Base-by-base conservation (phyloP, 2,888 invertebrate genomes). In the Drosophila helvetica region DNA sequence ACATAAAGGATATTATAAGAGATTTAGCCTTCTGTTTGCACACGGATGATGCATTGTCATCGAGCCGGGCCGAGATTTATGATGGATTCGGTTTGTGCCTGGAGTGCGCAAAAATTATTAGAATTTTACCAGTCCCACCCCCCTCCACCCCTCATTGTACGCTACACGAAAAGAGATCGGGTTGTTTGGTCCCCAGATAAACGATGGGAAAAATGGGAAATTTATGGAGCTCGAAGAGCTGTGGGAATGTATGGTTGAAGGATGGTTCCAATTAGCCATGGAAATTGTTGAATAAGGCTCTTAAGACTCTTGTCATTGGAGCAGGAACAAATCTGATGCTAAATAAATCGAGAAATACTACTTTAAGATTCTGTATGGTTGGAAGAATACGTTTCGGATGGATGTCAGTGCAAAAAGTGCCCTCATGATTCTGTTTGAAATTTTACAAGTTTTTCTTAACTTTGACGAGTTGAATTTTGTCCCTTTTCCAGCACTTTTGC, bases 21-120 rank as follows among this genome's bases (percentile, higher is more conserved):
- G 89, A 88, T 89, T 89, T 87, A 80, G 88, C 89, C 80, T 80
- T 81, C 55, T 90, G 90, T 90, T 90, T 90, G 86, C 90, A 74
- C 75, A 89, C 82, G 88, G 90, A 90, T 90, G 90, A 90, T 90
- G 90, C 90, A 90, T 90, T 90, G 90, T 90, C 90, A 90, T 90
- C 90, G 90, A 90, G 89, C 82, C 77, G 86, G 89, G 83, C 85
- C 90, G 88, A 89, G 89, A 90, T 90, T 90, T 90, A 89, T 90
- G 88, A 88, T 85, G 87, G 82, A 80, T 86, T 88, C 84, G 86
- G 88, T 85, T 86, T 88, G 80, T 86, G 84, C 86, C 88, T 85
- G 86, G 83, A 83, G 84, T 76, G 79, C 80, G 83, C 86, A 86
- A 86, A 87, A 87, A 84, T 87, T 86, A 82, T 82, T 84, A 84